phyloP scores from a whole-genome alignment of 2,888 invertebrate species.

The Pammene aurita region DNA sequence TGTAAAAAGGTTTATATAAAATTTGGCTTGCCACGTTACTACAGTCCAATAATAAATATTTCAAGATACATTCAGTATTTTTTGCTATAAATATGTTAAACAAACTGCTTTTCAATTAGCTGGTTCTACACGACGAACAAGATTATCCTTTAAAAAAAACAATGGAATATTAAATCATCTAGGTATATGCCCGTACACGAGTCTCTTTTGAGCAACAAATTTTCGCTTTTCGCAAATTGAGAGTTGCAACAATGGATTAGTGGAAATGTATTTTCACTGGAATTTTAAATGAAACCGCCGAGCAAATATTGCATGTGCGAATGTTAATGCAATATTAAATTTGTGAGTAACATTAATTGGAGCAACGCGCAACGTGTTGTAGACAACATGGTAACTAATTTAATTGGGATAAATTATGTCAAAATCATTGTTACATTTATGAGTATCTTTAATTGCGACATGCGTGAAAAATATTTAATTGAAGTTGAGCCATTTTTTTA shows the following conservation, averaged over 20 bases:
- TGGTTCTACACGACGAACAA: slow-evolving; percentile 3
- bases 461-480: no score
- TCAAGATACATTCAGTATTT: no score
- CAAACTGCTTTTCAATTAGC: slow-evolving; percentile 18
- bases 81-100: background rate
- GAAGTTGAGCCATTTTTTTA: no score
- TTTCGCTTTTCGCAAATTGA: slow-evolving; percentile 8
- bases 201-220: slow-evolving; percentile 17
- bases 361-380: background rate
- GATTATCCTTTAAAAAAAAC: slow-evolving; percentile 24
- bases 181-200: background rate
- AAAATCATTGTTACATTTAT: background rate
- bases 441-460: no score
- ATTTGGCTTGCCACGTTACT: no score
- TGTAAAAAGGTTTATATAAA: no score
- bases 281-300: slow-evolving; percentile 16
- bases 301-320: slow-evolving; percentile 9
- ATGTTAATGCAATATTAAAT: slow-evolving; percentile 4
- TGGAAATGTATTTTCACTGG: slow-evolving; percentile 1
- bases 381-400: background rate
- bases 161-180: slow-evolving; percentile 31
- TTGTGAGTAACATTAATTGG: slow-evolving; percentile 6
- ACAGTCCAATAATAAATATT: no score
- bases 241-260: slow-evolving; percentile 12
- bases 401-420: background rate